Evolutionary conservation across 2,888 invertebrate genomes (phyloP).

Genomic region (Melinaea menophilus): DNA sequence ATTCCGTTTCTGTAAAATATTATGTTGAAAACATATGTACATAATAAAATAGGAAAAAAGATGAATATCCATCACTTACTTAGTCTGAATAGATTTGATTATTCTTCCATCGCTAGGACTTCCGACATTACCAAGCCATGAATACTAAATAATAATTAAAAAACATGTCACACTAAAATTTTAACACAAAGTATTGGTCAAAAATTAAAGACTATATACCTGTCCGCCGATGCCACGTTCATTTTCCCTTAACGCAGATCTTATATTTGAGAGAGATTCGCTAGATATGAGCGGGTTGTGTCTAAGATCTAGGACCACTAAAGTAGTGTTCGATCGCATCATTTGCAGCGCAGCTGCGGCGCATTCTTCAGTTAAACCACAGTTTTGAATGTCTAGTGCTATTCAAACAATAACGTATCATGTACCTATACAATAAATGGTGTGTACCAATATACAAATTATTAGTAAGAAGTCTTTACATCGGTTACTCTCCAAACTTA

Average conservation of each 20-base stretch:
- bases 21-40: not conserved
- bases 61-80: conserved; percentile 44
- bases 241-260: conserved; percentile 65
- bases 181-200: not conserved
- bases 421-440: not conserved
- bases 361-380: conserved; percentile 82
- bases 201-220: conserved; percentile 35
- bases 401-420: conserved; percentile 9
- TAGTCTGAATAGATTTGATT: conserved; percentile 46
- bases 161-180: not conserved
- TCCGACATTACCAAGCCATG: conserved; percentile 56
- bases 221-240: conserved; percentile 69
- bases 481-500: too few species aligned
- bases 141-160: conserved; percentile 49
- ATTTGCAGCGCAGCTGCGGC: conserved; percentile 77
- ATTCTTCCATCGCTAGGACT: conserved; percentile 54
- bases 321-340: conserved; percentile 80
- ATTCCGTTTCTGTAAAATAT: conserved; percentile 48
- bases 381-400: conserved; percentile 86
- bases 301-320: conserved; percentile 83
- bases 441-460: too few species aligned
- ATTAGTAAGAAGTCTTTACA: too few species aligned
- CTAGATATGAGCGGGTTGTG: conserved; percentile 76
- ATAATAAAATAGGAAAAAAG: not conserved
- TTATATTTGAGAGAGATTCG: conserved; percentile 66